Base-by-base conservation (phyloP, 2,888 invertebrate genomes). In the Oxyteleia sp. region DNA sequence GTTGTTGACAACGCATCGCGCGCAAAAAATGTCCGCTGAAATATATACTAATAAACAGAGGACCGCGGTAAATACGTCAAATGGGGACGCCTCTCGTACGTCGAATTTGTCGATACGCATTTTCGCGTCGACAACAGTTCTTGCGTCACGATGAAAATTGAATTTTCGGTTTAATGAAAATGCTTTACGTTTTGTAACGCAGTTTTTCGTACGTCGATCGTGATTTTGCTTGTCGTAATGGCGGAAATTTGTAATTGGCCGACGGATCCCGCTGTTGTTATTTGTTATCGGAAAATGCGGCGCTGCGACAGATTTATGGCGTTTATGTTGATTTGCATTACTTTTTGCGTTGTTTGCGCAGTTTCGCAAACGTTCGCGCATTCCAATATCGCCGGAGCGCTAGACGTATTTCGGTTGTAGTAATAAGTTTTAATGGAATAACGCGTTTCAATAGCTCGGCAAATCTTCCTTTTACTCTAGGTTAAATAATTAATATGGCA, bases 1-100 rank as follows among this genome's bases (percentile, higher is more conserved):
- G 71, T 57, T 63, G 69, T 57, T 63, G 78, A 69, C 78, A 69
- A 35, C 29, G 29, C 41, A 16, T 49, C 53, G 26, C 2, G 16
- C 7, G 23, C 10, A 47, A 63, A 63, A 61, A 71, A 47, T 29
- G 4, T 35, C 15, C 20, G 3, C 55, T 57, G 41, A 68, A 59
- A 68, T 76, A 59, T 71, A 47, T 49, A 49, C 71, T 79, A 43
- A 79, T 79, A 64, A 79, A 59, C 64, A 71, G 71, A 49, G 53
- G 47, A 32, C 18, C n/a, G 5, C 16, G 23, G 8, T 43, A 18
- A 51, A 51, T 57, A 20, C 57, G 32, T 75, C 64, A 66, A 59
- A 55, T 47, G 32, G 3, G 1, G 11, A 23, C 20, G 23, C 2
- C 11, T 49, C n/a, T 49, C 49, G 18, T 49, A n/a, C 49, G 49